These are phyloP conservation scores for Ifrita kowaldi DNA, from an alignment of 2,113 vertebrate species.

Conservation along the genomic window DNA sequence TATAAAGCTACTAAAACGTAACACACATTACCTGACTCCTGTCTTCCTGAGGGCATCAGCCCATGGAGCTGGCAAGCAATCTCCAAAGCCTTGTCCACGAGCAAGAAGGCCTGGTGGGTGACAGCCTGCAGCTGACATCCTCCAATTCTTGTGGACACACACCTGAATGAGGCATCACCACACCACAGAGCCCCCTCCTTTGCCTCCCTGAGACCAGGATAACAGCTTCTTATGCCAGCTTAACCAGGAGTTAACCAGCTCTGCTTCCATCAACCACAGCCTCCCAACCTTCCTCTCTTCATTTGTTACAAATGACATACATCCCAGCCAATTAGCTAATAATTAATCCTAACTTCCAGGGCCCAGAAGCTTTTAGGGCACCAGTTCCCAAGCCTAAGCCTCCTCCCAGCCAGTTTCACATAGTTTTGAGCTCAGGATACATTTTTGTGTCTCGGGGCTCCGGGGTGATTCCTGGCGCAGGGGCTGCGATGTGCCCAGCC, in stretches of 20 bases:
- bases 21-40: background rate
- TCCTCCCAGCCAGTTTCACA: background rate
- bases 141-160: rapidly evolving
- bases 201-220: background rate
- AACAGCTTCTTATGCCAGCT: background rate
- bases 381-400: background rate
- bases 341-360: background rate
- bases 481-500: background rate
- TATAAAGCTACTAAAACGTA: background rate
- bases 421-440: rapidly evolving
- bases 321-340: background rate
- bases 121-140: background rate
- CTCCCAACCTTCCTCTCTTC: background rate
- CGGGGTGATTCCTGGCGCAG: rapidly evolving
- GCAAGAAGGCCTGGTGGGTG: background rate
- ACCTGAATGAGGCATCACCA: rapidly evolving
- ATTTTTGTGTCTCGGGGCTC: background rate
- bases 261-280: background rate
- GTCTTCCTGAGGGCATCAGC: background rate
- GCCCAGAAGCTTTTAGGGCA: background rate
- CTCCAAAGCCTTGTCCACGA: background rate
- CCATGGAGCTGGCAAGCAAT: background rate
- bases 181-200: rapidly evolving
- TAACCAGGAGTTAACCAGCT: background rate
- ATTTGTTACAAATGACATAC: background rate